Evolutionary conservation across 2,888 invertebrate genomes (phyloP).

Genomic region (Plagodis pulveraria): DNA sequence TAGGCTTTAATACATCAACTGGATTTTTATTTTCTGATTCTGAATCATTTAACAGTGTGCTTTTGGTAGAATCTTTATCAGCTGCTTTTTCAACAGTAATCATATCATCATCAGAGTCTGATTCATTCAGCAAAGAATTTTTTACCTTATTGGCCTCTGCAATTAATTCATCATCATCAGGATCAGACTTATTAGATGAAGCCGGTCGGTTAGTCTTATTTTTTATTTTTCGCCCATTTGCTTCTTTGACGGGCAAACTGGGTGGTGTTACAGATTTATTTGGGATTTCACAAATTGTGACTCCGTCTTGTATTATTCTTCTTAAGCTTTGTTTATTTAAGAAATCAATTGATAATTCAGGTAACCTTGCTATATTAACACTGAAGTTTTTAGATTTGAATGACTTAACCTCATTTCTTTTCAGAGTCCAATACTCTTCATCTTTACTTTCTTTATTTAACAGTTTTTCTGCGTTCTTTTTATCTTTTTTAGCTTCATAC

Average conservation of each 20-base stretch:
- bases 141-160: constrained; percentile 42
- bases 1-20: constrained; percentile 1
- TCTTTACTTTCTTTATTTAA: constrained; percentile 21
- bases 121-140: constrained; percentile 48
- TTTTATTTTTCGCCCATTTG: constrained; percentile 1
- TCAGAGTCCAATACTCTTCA: constrained; percentile 46
- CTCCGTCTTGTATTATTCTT: constrained; percentile 53
- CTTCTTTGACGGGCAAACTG: constrained; percentile 1
- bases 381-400: constrained; percentile 64
- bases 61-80: constrained; percentile 16
- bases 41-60: constrained; percentile 48
- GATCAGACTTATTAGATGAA: constrained; percentile 12
- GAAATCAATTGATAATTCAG: constrained; percentile 52
- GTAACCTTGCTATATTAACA: constrained; percentile 57
- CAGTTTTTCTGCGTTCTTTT: constrained; percentile 24
- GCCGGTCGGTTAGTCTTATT: neutral
- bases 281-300: constrained; percentile 49
- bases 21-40: constrained; percentile 39
- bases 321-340: constrained; percentile 53
- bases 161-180: constrained; percentile 21
- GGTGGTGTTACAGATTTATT: constrained; percentile 14
- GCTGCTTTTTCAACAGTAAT: neutral
- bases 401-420: constrained; percentile 57
- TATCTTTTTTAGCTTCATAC: constrained; percentile 3
- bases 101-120: constrained; percentile 43